Percentiles rank a stretch among this genome's conserved stretches.
Conservation (phyloP, 2,888 invertebrate genomes). For the Xylocampa areola region DNA sequence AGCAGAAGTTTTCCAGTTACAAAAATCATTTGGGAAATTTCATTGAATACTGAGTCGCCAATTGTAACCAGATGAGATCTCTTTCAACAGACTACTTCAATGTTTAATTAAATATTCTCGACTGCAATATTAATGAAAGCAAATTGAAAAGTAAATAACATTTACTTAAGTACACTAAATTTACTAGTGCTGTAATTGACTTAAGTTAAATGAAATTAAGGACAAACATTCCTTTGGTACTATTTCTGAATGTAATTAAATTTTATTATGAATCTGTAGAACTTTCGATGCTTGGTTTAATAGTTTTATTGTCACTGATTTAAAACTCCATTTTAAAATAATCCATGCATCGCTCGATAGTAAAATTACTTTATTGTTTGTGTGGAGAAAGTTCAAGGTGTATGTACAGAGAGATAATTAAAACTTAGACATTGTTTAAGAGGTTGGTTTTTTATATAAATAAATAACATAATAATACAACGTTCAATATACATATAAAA, state of each 20-base stretch:
- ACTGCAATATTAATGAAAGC: constrained; percentile 47
- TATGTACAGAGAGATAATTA: too few species aligned
- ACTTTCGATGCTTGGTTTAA: neutral
- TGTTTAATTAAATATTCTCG: constrained; percentile 42
- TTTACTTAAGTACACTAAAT: constrained; percentile 30
- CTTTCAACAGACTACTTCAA: constrained; percentile 27
- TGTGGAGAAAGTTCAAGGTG: too few species aligned
- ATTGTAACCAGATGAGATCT: constrained; percentile 25
- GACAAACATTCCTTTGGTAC: constrained; percentile 6
- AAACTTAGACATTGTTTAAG: too few species aligned
- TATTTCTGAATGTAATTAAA: constrained; percentile 6
- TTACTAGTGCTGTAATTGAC: constrained; percentile 16
- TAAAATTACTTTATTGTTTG: too few species aligned
- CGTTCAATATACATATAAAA: too few species aligned
- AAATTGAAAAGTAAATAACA: constrained; percentile 41
- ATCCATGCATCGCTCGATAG: too few species aligned
- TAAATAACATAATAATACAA: too few species aligned
- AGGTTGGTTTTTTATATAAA: too few species aligned
- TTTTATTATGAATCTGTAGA: neutral
- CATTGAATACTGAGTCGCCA: neutral
- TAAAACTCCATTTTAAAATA: too few species aligned
- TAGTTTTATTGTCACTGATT: neutral
- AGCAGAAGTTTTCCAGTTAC: constrained; percentile 1
- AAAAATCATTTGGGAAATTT: neutral
- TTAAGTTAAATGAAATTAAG: constrained; percentile 19